phyloP scores from a whole-genome alignment of 2,797 vertebrate genomes.

The Danio jaintianensis region DNA sequence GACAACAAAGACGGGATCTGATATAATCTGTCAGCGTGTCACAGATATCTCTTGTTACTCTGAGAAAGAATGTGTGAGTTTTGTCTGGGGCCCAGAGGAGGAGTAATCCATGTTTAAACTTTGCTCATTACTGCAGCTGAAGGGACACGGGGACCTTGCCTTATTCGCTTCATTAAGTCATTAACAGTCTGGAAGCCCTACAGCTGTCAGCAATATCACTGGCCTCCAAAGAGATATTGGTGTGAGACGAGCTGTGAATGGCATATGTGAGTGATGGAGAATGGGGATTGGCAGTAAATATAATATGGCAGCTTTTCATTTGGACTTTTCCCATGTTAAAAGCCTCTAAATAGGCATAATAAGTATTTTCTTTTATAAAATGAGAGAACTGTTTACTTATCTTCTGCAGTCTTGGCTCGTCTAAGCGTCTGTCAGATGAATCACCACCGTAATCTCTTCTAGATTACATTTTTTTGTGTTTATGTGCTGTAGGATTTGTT shows the following conservation, averaged over 20 bases:
- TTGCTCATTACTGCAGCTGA: constrained; percentile 67
- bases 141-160: constrained; percentile 66
- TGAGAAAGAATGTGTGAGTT: constrained; percentile 48
- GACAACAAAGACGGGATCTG: not conserved
- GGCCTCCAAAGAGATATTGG: constrained; percentile 52
- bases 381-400: not conserved
- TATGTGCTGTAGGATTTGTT: not conserved
- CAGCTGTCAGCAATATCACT: constrained; percentile 69
- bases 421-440: not conserved
- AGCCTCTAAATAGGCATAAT: not conserved
- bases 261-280: not conserved
- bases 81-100: constrained; percentile 65
- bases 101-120: constrained; percentile 74
- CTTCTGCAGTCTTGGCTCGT: not conserved
- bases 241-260: constrained; percentile 7
- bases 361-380: not conserved
- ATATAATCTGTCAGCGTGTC: constrained; percentile 39
- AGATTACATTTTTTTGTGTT: not conserved
- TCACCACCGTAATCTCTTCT: not conserved
- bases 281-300: not conserved
- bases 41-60: constrained; percentile 34
- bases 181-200: constrained; percentile 71
- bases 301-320: not conserved
- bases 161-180: constrained; percentile 74
- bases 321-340: not conserved